Evolutionary conservation across 2,797 vertebrate genomes (phyloP).

Genomic region (Steatocranus sp.): DNA sequence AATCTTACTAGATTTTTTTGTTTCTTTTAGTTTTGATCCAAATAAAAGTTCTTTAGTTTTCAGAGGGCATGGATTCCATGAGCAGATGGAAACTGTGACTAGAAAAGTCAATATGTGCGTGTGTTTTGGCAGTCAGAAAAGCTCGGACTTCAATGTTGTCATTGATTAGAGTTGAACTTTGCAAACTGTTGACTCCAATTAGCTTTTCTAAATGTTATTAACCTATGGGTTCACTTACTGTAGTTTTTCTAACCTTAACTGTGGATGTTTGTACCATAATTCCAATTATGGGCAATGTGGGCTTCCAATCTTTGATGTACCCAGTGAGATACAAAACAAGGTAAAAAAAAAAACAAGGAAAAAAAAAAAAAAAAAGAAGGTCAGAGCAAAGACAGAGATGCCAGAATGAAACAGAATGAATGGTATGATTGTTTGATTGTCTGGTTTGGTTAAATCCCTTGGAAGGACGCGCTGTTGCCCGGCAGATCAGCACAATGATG

Average conservation of each 20-base stretch:
- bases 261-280: not conserved
- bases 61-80: not conserved
- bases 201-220: not conserved
- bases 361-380: not conserved
- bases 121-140: accelerated
- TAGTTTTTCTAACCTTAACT: not conserved
- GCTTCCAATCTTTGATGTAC: not conserved
- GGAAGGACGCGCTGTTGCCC: constrained; percentile 16
- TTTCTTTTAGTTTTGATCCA: not conserved
- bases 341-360: not conserved
- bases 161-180: not conserved
- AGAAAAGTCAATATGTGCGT: not conserved
- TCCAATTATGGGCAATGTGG: not conserved
- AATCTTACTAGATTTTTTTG: not conserved
- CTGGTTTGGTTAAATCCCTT: constrained; percentile 32
- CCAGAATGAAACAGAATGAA: not conserved
- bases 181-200: not conserved
- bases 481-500: not conserved
- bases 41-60: not conserved
- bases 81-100: not conserved
- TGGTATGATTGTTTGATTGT: not conserved
- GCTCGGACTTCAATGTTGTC: not conserved
- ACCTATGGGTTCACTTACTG: not conserved
- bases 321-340: not conserved
- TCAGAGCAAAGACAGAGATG: not conserved